A percentile compares a stretch with the other conserved stretches of the same genome.
phyloP scores from a whole-genome alignment of 1,140 invertebrate species.

The Triops longicaudatus region DNA sequence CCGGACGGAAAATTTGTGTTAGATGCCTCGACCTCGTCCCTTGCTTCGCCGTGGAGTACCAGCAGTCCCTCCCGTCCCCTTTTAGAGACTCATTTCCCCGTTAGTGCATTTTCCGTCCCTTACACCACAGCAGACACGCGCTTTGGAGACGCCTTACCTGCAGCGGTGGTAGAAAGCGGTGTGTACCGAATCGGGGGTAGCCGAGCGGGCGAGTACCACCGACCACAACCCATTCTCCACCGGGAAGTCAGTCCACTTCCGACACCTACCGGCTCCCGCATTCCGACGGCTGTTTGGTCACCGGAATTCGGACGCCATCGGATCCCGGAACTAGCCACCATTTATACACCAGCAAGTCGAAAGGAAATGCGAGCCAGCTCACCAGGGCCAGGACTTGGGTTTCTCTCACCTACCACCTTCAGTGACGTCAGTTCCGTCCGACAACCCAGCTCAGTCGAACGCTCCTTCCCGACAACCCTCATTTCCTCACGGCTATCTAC shows the following conservation, averaged over 20 bases:
- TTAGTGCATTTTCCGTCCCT: slow-evolving; percentile 6
- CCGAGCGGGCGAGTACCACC: slow-evolving; percentile 19
- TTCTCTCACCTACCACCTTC: slow-evolving; percentile 53
- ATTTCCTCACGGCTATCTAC: slow-evolving; percentile 43
- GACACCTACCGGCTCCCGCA: not conserved
- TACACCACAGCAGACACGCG: not conserved
- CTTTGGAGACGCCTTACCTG: not conserved
- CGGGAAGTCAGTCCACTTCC: slow-evolving; percentile 26
- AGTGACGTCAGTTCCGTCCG: slow-evolving; percentile 77
- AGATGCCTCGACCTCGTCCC: slow-evolving; percentile 35
- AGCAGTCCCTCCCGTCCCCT: not conserved
- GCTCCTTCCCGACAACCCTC: slow-evolving; percentile 54
- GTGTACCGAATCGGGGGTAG: slow-evolving; percentile 27
- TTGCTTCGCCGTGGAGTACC: not conserved
- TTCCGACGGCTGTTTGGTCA: slow-evolving; percentile 29
- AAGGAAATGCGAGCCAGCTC: slow-evolving; percentile 47
- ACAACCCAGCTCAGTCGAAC: slow-evolving; percentile 65
- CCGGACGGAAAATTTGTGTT: slow-evolving; percentile 64
- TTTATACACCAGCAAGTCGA: not conserved
- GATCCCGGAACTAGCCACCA: slow-evolving; percentile 30
- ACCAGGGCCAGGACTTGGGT: slow-evolving; percentile 41
- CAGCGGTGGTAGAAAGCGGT: slow-evolving; percentile 29
- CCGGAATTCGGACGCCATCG: slow-evolving; percentile 32
- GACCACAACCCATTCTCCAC: slow-evolving; percentile 22
- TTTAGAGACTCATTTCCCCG: slow-evolving; percentile 6